A percentile compares a stretch with the other conserved stretches of the same genome.
Evolutionary conservation across 1,140 invertebrate species (phyloP).

Genomic region (Bombus affinis): DNA sequence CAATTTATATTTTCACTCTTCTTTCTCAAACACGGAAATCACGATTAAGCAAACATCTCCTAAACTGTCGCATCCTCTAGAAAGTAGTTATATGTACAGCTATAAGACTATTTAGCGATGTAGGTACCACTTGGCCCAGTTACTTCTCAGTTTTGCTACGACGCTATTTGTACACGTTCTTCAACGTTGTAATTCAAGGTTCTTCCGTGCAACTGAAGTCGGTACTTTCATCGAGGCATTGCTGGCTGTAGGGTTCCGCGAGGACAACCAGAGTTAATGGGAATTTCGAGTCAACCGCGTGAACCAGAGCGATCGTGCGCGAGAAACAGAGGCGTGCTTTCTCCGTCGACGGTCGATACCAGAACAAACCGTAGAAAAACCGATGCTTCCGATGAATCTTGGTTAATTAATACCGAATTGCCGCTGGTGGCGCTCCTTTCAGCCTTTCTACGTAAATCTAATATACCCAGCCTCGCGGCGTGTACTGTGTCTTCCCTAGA

Average conservation of each 20-base stretch:
- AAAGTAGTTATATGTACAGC: neutral
- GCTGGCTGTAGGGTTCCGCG: neutral
- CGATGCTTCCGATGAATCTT: neutral
- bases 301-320: conserved; percentile 8
- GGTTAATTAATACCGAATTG: conserved; percentile 38
- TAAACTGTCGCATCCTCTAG: neutral
- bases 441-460: neutral
- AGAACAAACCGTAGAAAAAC: neutral
- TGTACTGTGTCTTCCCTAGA: neutral
- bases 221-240: neutral
- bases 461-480: neutral
- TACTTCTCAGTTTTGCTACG: conserved; percentile 6
- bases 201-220: neutral
- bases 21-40: neutral
- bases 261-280: conserved; percentile 17
- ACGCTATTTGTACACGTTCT: conserved; percentile 17
- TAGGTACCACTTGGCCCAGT: conserved; percentile 3
- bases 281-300: conserved; percentile 37
- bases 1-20: neutral
- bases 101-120: too few relatives aligned
- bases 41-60: neutral
- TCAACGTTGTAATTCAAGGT: neutral
- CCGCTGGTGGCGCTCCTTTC: neutral
- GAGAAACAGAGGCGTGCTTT: neutral
- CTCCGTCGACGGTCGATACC: conserved; percentile 3